These are phyloP conservation scores for Rhyacophila evoluta DNA, from an alignment of 2,888 invertebrate species.

Conservation along the genomic window DNA sequence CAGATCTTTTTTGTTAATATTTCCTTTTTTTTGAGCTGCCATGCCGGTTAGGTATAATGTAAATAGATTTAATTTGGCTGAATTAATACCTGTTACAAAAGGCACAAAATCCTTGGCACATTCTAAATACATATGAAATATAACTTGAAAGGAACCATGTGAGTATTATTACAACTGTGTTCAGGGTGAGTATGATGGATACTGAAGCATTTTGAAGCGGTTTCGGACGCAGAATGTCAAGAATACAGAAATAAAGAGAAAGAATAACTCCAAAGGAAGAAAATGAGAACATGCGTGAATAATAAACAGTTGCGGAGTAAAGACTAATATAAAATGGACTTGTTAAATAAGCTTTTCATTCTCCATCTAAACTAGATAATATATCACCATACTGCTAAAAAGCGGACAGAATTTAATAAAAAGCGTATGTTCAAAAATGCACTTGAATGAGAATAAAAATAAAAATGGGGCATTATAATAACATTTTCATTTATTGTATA, in stretches of 20 bases:
- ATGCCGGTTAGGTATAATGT: no score
- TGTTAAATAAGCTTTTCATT: background rate
- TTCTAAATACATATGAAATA: background rate
- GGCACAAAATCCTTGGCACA: background rate
- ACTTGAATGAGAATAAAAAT: background rate
- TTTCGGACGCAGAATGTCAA: conserved; percentile 36
- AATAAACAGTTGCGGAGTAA: conserved; percentile 27
- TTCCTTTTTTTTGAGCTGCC: no score
- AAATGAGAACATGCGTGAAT: conserved; percentile 53
- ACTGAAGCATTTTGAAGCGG: conserved; percentile 41
- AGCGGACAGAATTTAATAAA: conserved; percentile 9
- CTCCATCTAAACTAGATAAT: background rate
- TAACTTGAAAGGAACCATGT: background rate
- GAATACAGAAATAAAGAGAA: conserved; percentile 25
- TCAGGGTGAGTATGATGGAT: conserved; percentile 1
- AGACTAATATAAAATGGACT: conserved; percentile 22
- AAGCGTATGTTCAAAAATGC: background rate
- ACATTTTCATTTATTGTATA: no score
- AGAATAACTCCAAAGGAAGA: conserved; percentile 40
- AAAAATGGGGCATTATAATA: no score
- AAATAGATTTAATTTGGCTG: no score
- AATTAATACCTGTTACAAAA: background rate
- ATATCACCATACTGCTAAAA: conserved; percentile 18
- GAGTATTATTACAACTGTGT: background rate
- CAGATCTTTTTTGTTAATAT: no score